These are phyloP conservation scores for Nautilus pompilius DNA, from an alignment of 1,140 invertebrate species.

Conservation along the genomic window DNA sequence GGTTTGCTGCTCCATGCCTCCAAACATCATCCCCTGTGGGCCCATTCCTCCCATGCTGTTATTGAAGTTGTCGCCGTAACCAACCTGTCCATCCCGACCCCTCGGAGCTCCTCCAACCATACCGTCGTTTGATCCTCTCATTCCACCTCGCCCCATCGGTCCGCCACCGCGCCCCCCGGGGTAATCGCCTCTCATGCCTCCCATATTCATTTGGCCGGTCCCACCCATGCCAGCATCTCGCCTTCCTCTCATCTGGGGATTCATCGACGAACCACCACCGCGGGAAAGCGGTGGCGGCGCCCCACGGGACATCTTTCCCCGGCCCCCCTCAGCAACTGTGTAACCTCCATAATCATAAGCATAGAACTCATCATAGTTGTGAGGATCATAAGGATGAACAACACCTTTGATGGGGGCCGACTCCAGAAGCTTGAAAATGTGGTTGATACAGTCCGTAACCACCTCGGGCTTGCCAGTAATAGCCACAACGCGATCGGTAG, in stretches of 20 bases:
- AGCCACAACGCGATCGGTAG: conserved; percentile 91
- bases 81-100: conserved; percentile 12
- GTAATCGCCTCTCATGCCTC: conserved; percentile 17
- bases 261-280: neutral
- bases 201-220: conserved; percentile 9
- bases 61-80: neutral
- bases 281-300: conserved; percentile 17
- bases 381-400: conserved; percentile 88
- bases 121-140: conserved; percentile 38
- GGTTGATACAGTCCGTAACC: conserved; percentile 80
- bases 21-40: neutral
- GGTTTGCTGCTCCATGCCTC: no score
- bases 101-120: conserved; percentile 44
- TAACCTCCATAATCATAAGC: conserved; percentile 91
- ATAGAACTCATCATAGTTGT: conserved; percentile 90
- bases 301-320: conserved; percentile 20
- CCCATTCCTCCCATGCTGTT: neutral
- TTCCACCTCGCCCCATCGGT: conserved; percentile 14
- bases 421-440: conserved; percentile 81
- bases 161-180: conserved; percentile 8
- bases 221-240: conserved; percentile 9
- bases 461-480: conserved; percentile 79
- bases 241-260: neutral
- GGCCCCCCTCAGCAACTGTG: conserved; percentile 35
- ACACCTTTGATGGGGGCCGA: conserved; percentile 87